Evolutionary conservation across 2,113 vertebrate species (phyloP).

Genomic region (Bothrops jararaca): DNA sequence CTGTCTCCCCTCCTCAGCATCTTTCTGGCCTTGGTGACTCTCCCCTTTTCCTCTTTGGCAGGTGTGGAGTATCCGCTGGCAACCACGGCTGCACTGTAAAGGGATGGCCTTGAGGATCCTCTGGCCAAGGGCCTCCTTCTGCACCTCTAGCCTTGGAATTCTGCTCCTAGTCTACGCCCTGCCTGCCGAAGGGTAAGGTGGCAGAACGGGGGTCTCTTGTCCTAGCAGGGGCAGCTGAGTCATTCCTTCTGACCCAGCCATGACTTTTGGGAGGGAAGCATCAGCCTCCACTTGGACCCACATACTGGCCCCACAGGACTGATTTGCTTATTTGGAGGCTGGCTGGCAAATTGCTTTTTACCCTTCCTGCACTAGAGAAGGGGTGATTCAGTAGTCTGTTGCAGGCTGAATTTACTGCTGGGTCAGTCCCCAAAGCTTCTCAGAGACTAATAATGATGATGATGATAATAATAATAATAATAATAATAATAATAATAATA

Average conservation of each 20-base stretch:
- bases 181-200: conserved; percentile 69
- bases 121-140: conserved; percentile 18
- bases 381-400: neutral
- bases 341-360: neutral
- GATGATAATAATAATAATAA: no score
- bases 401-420: neutral
- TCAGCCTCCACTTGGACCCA: neutral
- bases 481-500: no score
- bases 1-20: neutral
- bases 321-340: neutral
- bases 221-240: neutral
- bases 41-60: conserved; percentile 28
- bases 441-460: neutral
- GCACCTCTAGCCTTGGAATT: conserved; percentile 46
- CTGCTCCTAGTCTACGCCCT: conserved; percentile 57
- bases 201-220: conserved; percentile 39
- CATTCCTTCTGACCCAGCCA: neutral
- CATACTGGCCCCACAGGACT: neutral
- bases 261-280: neutral
- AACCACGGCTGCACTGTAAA: conserved; percentile 16
- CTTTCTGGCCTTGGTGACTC: neutral
- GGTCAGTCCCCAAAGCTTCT: neutral
- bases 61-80: conserved; percentile 38
- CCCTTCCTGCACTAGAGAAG: neutral
- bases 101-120: conserved; percentile 57